These are phyloP conservation scores for Orthonevra nobilis DNA, from an alignment of 2,888 invertebrate species.

Conservation along the genomic window DNA sequence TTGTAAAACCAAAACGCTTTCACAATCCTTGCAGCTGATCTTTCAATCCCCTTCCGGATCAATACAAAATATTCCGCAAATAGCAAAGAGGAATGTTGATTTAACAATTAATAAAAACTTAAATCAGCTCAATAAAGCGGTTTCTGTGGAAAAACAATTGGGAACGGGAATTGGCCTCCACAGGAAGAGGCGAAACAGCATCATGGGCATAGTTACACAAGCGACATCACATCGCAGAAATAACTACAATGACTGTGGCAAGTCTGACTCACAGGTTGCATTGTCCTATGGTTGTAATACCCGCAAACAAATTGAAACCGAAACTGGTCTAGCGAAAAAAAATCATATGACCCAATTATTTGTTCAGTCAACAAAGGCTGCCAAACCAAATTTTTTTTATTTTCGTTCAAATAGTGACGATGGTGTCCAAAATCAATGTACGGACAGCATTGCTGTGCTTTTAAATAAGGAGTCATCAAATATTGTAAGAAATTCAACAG, in stretches of 20 bases:
- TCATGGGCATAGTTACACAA: slow-evolving; percentile 29
- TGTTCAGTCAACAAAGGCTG: slow-evolving; percentile 16
- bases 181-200: slow-evolving; percentile 56
- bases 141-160: slow-evolving; percentile 12
- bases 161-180: neutral
- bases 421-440: slow-evolving; percentile 23
- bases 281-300: neutral
- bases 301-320: slow-evolving; percentile 6
- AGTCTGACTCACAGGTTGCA: neutral
- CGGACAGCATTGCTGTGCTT: neutral
- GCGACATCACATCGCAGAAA: slow-evolving; percentile 13
- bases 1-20: slow-evolving; percentile 62
- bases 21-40: slow-evolving; percentile 71
- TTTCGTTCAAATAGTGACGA: slow-evolving; percentile 46
- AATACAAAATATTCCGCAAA: slow-evolving; percentile 40
- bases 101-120: slow-evolving; percentile 7
- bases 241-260: neutral
- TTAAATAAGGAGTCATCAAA: slow-evolving; percentile 14
- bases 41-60: slow-evolving; percentile 68
- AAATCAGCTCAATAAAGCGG: slow-evolving; percentile 15
- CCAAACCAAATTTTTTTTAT: slow-evolving; percentile 13
- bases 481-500: slow-evolving; percentile 32
- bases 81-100: slow-evolving; percentile 18
- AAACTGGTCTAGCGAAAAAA: neutral
- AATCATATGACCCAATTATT: too few species aligned